Evolutionary conservation across 2,888 invertebrate species (phyloP), one percentile per base, ranked within the genome.

Genomic region (Leucoma salicis): DNA sequence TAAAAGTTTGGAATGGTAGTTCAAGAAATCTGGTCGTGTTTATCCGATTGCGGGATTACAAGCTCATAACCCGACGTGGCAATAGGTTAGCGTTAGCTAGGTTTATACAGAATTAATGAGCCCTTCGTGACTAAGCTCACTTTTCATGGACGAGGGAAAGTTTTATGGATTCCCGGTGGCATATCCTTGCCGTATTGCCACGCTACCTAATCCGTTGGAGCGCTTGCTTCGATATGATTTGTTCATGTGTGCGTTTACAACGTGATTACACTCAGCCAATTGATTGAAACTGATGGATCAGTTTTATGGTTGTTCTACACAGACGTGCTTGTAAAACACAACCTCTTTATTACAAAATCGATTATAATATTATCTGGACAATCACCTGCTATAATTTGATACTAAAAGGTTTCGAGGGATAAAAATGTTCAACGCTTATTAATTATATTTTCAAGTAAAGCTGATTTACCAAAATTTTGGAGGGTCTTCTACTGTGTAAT

Each of bases 61-160:
- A 50, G 38, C 51, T 46, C 41, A 27, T 36, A 36, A 33, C 16
- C 27, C 39, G 31, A 42, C 53, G 42, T 35, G 47, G 53, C 36
- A 44, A 46, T 47, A 51, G 53, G 48, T 57, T 47, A 52, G 48
- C 46, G 50, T 57, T 63, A 57, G 53, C 60, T 62, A 67, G 74
- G 64, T 70, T 68, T 70, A 61, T 57, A 53, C 47, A 46, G 43
- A 63, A 61, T 74, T 85, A 86, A 83, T 82, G 80, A 76, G 71
- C 69, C 60, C 65, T 84, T 72, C 86, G 86, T 87, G 87, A 81
- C 84, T 69, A 63, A 74, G 69, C 77, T 80, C 76, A 79, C 77
- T 86, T 83, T 82, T 75, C 76, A 71, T 63, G 66, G 67, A 53
- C 63, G 66, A 65, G 73, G 82, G 80, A 77, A 80, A 82, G 79